These are phyloP conservation scores for Rhinichthys klamathensis DNA, from an alignment of 2,113 vertebrate genomes.

Conservation along the genomic window DNA sequence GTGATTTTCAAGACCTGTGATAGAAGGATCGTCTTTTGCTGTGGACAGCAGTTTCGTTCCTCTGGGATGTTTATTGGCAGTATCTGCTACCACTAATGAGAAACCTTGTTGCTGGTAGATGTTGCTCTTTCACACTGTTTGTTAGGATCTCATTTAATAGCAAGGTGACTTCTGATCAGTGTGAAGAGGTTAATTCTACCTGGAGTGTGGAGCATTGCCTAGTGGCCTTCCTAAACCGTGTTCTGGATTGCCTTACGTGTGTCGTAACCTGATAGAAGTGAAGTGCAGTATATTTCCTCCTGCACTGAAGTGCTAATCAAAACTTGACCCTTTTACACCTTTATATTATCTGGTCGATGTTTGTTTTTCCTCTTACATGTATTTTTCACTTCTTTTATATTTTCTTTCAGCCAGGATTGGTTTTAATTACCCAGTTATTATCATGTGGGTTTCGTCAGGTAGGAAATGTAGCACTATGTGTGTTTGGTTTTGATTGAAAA, in stretches of 20 bases:
- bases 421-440: conserved; percentile 34
- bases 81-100: conserved; percentile 74
- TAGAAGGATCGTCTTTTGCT: conserved; percentile 31
- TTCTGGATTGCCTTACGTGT: conserved; percentile 31
- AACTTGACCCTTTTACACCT: conserved; percentile 57
- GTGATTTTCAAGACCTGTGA: conserved; percentile 50
- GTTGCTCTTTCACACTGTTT: conserved; percentile 45
- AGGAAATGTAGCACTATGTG: conserved; percentile 36
- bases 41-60: conserved; percentile 47
- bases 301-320: conserved; percentile 53
- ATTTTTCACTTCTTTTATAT: conserved; percentile 32
- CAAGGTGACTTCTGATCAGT: neutral
- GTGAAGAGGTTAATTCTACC: neutral
- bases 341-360: conserved; percentile 58
- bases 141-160: conserved; percentile 23
- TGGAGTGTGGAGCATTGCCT: conserved; percentile 1
- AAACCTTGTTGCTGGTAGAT: conserved; percentile 46
- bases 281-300: conserved; percentile 54
- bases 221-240: neutral
- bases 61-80: conserved; percentile 75
- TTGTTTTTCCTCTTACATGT: conserved; percentile 54
- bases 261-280: conserved; percentile 55
- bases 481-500: conserved; percentile 48
- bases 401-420: conserved; percentile 39
- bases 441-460: conserved; percentile 48